Conservation (phyloP, 2,113 vertebrate species). For the Thymallus thymallus region DNA sequence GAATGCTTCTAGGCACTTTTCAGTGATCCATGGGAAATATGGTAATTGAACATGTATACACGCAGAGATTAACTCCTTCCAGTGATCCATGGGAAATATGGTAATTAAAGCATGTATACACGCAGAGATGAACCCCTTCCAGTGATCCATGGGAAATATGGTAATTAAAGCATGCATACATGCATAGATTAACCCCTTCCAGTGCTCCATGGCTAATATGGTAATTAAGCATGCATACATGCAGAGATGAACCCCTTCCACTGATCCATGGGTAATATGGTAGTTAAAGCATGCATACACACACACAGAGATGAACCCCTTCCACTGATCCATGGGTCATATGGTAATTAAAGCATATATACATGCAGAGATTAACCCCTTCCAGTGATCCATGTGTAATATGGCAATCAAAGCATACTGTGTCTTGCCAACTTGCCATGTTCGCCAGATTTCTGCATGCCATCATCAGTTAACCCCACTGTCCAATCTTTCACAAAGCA, state of each 20-base stretch:
- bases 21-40: constrained; percentile 23
- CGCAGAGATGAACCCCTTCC: constrained; percentile 30
- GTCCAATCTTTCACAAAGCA: neutral
- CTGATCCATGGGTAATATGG: too few relatives aligned
- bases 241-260: constrained; percentile 31
- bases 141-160: too few relatives aligned
- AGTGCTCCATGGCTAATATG: too few relatives aligned
- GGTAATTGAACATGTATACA: constrained; percentile 17
- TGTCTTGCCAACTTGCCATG: constrained; percentile 3
- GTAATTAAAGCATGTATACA: constrained; percentile 17
- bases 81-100: constrained; percentile 23
- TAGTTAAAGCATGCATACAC: constrained; percentile 15
- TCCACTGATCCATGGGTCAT: too few relatives aligned
- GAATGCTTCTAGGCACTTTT: neutral
- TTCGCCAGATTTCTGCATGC: neutral
- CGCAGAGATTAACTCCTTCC: constrained; percentile 13
- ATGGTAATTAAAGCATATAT: neutral
- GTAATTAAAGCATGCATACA: constrained; percentile 16
- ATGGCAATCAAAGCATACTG: constrained; percentile 16
- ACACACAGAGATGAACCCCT: constrained; percentile 29
- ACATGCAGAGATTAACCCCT: too few relatives aligned
- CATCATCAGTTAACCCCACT: neutral
- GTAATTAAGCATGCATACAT: constrained; percentile 14
- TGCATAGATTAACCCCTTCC: constrained; percentile 29
- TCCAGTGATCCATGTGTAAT: constrained; percentile 18